Evolutionary conservation across 2,113 vertebrate species (phyloP).

Genomic region (Cyanoramphus novaezelandiae): DNA sequence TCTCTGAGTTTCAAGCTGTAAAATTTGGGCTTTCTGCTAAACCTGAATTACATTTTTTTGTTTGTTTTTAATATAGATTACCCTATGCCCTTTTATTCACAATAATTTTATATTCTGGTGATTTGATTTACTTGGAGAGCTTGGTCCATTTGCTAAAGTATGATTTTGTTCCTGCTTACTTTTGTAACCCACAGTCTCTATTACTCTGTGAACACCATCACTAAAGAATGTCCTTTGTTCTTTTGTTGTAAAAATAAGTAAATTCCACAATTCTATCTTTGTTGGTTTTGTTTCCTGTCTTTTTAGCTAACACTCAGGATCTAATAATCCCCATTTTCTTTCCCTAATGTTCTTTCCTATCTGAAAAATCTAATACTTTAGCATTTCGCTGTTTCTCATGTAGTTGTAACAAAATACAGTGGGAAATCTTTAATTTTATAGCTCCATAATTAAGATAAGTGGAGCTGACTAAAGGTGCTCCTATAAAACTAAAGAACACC

Average conservation of each 20-base stretch:
- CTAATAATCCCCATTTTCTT: not conserved
- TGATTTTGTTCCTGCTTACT: not conserved
- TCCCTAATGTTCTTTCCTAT: not conserved
- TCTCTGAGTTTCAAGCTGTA: not conserved
- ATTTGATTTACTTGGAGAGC: not conserved
- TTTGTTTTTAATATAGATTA: not conserved
- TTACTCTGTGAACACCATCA: not conserved
- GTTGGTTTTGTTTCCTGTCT: not conserved
- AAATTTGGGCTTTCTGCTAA: not conserved
- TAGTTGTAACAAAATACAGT: slow-evolving; percentile 17
- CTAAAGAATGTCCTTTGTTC: not conserved
- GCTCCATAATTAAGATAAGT: not conserved
- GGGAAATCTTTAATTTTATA: slow-evolving; percentile 1
- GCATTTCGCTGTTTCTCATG: not conserved
- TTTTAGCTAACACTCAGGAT: not conserved
- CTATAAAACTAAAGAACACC: not conserved
- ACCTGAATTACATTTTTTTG: not conserved
- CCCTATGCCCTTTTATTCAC: not conserved
- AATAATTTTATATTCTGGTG: not conserved
- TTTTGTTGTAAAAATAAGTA: not conserved
- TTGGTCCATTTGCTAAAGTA: not conserved
- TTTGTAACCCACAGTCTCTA: not conserved
- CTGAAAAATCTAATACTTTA: not conserved
- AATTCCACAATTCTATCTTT: not conserved
- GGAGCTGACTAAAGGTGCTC: not conserved